phyloP scores from a whole-genome alignment of 2,113 vertebrate genomes.

The Leptodactylus fuscus region DNA sequence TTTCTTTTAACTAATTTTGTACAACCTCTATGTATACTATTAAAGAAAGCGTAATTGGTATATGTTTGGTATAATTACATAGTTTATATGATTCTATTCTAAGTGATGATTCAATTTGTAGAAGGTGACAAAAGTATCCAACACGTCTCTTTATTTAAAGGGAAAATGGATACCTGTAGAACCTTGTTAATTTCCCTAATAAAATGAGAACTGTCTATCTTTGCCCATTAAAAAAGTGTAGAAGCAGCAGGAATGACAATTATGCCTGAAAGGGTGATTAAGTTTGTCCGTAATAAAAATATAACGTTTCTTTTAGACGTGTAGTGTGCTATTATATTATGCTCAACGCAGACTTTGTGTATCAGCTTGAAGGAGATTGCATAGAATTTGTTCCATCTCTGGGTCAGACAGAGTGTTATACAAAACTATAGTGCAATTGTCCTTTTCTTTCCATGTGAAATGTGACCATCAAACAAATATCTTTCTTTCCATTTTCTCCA shows the following conservation, averaged over 20 bases:
- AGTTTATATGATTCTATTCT: background rate
- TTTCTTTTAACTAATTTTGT: background rate
- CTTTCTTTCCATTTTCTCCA: constrained; percentile 56
- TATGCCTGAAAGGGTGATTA: constrained; percentile 30
- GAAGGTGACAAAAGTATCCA: background rate
- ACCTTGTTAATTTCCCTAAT: constrained; percentile 12
- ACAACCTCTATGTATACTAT: background rate
- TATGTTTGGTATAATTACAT: background rate
- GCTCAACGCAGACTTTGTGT: background rate
- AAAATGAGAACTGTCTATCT: background rate
- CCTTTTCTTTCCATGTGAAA: constrained; percentile 52
- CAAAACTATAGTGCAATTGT: constrained; percentile 43
- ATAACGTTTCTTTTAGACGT: background rate
- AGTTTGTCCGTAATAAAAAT: constrained; percentile 20
- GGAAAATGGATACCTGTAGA: background rate
- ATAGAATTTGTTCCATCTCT: constrained; percentile 13
- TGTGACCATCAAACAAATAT: constrained; percentile 59
- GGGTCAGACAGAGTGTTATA: constrained; percentile 37
- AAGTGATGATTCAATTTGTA: background rate
- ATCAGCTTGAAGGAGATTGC: constrained; percentile 31
- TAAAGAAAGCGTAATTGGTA: background rate
- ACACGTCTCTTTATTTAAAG: constrained; percentile 15
- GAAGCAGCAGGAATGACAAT: constrained; percentile 37
- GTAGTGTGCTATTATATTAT: background rate
- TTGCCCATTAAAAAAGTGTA: constrained; percentile 30